Base-by-base conservation (phyloP, 2,888 invertebrate species). In the Coelinius sp. region DNA sequence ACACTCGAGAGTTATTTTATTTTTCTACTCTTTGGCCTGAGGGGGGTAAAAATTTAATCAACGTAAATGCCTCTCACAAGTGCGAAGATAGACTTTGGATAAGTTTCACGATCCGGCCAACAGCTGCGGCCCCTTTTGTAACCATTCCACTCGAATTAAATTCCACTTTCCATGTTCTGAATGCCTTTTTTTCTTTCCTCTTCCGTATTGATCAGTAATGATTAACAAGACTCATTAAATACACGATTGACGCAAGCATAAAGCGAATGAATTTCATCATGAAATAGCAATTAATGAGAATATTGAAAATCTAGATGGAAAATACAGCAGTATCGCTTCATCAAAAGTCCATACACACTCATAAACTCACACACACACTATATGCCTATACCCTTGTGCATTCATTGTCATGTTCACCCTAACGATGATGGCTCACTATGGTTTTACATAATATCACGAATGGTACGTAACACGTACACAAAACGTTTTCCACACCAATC, bases 371-470 rank as follows among this genome's bases (percentile, higher is more conserved):
- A 20, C 35, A 35, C 1, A 31, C 49, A 22, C 49, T 6, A 5
- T n/a, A 5, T 20, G 20, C 35, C 17, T 7, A 31, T 17, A 59
- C 3, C 59, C 2, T 17, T 8, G 8, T 7, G 17, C 35, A 17
- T 14, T 17, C 20, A 59, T 31, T 59, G 27, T 59, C 63, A 17
- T 24, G 63, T 14, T 38, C 3, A 38, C 25, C 59, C 38, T 41
- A 41, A 63, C 41, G 63, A 63, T 63, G 63, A 41, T 63, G 63
- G 41, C 41, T 31, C 59, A 35, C 35, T 38, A 63, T 63, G 63
- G 41, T 63, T 63, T 63, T 63, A 63, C 63, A 63, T 63, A 63
- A 63, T 63, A 63, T 41, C 14, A 20, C 59, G 63, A 63, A 63
- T 63, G 41, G 63, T n/a, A 41, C 24, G 41, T 63, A 59, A 59